These are phyloP conservation scores for Dexiosoma caninum DNA, from an alignment of 2,888 invertebrate genomes.

Conservation along the genomic window DNA sequence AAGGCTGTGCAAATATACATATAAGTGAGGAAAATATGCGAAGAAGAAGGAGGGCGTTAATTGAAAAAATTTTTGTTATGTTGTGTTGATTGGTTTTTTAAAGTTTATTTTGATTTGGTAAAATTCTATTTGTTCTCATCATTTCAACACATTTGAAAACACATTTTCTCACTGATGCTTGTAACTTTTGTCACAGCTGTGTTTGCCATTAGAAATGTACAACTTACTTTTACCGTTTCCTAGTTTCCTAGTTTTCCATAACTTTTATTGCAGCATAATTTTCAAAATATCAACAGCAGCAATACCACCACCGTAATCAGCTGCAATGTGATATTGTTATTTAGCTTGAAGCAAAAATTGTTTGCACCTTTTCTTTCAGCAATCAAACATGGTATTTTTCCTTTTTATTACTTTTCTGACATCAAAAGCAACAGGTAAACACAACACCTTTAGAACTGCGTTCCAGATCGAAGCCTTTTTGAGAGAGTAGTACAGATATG, in stretches of 20 bases:
- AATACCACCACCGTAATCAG: background rate
- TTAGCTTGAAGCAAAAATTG: constrained; percentile 1
- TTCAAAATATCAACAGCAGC: constrained; percentile 20
- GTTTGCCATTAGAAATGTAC: background rate
- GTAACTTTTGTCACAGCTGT: background rate
- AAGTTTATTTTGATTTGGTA: too few species aligned
- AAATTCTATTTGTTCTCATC: background rate
- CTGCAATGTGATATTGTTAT: constrained; percentile 30
- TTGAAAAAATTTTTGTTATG: too few species aligned
- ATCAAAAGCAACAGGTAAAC: background rate
- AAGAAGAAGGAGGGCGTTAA: too few species aligned
- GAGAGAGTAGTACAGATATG: too few species aligned
- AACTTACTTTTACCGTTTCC: background rate
- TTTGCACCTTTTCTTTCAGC: background rate
- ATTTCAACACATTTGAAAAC: background rate
- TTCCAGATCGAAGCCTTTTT: too few species aligned
- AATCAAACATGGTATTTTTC: background rate
- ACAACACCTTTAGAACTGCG: background rate
- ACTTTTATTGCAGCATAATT: constrained; percentile 6
- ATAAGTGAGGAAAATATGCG: too few species aligned
- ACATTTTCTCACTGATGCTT: background rate
- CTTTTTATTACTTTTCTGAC: background rate
- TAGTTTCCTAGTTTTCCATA: background rate
- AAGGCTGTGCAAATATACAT: too few species aligned
- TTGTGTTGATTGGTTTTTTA: too few species aligned